Evolutionary conservation across 2,888 invertebrate species (phyloP).

Genomic region (Mantis religiosa): DNA sequence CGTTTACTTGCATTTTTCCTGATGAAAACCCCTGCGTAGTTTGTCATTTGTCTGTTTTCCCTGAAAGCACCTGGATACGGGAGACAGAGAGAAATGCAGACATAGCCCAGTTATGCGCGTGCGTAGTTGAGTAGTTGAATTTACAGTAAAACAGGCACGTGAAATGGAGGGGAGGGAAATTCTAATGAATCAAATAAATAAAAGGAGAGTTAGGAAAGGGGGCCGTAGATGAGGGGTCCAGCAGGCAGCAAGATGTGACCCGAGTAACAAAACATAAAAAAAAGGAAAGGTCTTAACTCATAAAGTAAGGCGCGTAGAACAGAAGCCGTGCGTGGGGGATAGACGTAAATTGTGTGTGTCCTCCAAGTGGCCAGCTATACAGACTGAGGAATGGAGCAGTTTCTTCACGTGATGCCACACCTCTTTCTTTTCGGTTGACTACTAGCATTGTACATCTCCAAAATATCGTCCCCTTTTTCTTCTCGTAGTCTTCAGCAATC

Average conservation of each 20-base stretch:
- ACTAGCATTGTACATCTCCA: neutral
- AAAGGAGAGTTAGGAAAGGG: neutral
- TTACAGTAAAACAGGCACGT: neutral
- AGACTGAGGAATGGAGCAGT: neutral
- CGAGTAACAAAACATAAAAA: neutral
- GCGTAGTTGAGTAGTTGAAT: neutral
- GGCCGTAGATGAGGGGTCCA: neutral
- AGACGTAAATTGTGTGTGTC: neutral
- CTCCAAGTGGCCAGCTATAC: neutral
- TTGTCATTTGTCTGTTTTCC: neutral
- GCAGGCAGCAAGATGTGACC: neutral
- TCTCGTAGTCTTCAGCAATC: neutral
- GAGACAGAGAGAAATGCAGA: neutral
- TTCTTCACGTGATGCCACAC: neutral
- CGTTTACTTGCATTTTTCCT: no score
- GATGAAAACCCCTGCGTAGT: no score
- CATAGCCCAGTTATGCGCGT: neutral
- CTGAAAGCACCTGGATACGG: neutral
- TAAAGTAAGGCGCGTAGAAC: constrained; percentile 8
- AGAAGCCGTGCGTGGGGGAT: neutral
- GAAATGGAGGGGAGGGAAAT: neutral
- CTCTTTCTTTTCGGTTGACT: neutral
- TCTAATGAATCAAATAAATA: neutral
- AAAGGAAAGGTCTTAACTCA: neutral
- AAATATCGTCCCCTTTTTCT: no score